Evolutionary conservation across 2,113 vertebrate species (phyloP), one percentile per base, ranked within the genome.

Genomic region (Notothenia coriiceps): DNA sequence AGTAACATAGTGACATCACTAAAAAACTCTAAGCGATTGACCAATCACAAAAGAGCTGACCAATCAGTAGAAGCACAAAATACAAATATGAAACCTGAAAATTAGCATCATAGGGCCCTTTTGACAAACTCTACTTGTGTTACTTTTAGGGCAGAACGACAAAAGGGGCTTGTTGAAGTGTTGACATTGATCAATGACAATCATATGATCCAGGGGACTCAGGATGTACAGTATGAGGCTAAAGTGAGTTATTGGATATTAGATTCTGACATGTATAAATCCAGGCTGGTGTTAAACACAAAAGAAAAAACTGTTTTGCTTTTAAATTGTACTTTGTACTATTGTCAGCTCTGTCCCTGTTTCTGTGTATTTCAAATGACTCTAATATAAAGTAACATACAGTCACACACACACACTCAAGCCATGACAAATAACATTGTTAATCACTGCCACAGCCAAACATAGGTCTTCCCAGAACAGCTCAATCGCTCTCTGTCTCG

Each of bases 371-470:
- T 75, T 80, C 43, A 44, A 29, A 82, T 70, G n/a, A 20, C 15
- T 22, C 33, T 47, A 12, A 79, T 29, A 74, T 50, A 57, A 69
- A 68, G 33, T 70, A 47, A 71, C 15, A 77, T 20, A 71, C 18
- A 57, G 12, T 61, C 20, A 35, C 46, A 64, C 68, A 71, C 22
- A 64, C 68, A 71, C 10, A 78, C 13, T 1, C 14, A 66, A 61
- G 50, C 68, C 70, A 70, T 74, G 70, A 44, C 4, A 12, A 83
- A 86, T 22, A 59, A 17, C 74, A 80, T 74, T 40, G 76, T 84
- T 54, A 79, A 79, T 89, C 86, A 88, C 59, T 77, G 86, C 43
- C 62, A 77, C 18, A 52, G 70, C 33, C 65, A 71, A 67, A 80
- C 70, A 74, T 60, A 22, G 71, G 47, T 68, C 56, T 82, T 73